Evolutionary conservation across 2,797 vertebrate species (phyloP).

Genomic region (Myotis myotis): DNA sequence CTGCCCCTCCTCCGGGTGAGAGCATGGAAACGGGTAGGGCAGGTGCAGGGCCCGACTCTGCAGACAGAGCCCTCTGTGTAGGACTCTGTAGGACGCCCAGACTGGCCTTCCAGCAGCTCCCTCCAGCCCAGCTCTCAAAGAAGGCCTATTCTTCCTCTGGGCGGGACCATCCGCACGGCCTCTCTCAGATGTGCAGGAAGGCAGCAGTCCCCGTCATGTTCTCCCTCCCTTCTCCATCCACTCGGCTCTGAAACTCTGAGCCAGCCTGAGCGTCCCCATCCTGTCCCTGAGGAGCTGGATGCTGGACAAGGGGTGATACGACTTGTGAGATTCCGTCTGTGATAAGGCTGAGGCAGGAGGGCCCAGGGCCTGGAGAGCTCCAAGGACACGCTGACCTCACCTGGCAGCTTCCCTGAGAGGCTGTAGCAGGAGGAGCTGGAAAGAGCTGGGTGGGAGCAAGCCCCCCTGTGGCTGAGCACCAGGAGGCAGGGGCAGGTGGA

Average conservation of each 20-base stretch:
- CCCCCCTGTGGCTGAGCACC: neutral
- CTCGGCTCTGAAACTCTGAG: neutral
- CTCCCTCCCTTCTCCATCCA: neutral
- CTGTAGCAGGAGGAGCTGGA: too few species aligned
- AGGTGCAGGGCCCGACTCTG: neutral
- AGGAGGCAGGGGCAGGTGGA: neutral
- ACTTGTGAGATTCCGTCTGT: neutral
- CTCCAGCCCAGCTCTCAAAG: slow-evolving; percentile 51
- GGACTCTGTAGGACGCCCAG: neutral
- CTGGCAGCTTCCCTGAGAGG: neutral
- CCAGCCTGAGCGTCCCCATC: neutral
- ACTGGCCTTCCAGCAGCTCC: neutral
- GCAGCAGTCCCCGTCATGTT: too few species aligned
- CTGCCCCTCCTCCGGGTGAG: neutral
- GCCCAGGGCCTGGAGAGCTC: neutral
- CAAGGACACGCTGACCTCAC: neutral
- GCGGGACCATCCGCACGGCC: neutral
- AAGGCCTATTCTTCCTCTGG: neutral
- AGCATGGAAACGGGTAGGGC: neutral
- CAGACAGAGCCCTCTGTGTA: slow-evolving; percentile 55
- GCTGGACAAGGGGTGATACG: neutral
- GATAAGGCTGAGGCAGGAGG: neutral
- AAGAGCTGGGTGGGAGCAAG: neutral
- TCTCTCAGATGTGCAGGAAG: neutral
- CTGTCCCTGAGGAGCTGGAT: neutral